Base-by-base conservation (phyloP, 2,797 vertebrate genomes). In the Leptodactylus fallax region DNA sequence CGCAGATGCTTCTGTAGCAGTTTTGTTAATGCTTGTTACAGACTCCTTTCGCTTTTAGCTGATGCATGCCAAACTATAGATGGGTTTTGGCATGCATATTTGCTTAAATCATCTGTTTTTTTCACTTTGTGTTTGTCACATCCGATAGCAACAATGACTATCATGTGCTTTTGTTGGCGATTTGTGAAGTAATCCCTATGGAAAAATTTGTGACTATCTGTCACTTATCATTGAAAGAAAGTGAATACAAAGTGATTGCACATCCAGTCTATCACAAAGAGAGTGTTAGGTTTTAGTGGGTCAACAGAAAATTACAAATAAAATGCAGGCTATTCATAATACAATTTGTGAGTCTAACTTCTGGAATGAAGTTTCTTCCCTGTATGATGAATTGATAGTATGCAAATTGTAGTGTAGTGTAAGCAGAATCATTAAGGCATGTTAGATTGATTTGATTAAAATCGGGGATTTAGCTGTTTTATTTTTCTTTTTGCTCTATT, bases 401-500 rank as follows among this genome's bases (percentile, higher is more conserved):
- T 36, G 36, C 36, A 1, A 36, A 36, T 36, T 36, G 36, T 36
- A 36, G 36, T 36, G 36, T 36, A 36, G 36, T 56, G 21, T 78
- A 61, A 78, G 56, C 72, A 79, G 10, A 56, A 79, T 47, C 55
- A 55, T 61, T 36, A 27, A 47, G 9, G 17, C 16, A 27, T 36
- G 4, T 56, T 21, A 49, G 6, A 11, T 25, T 61, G 6, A 74
- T 14, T n/a, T 85, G 51, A 85, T 23, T 51, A 16, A 47, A 72
- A 36, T 47, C 27, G 23, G 19, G 14, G 7, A 72, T 80, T 58
- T 7, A 72, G 16, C 25, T 36, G 36, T 36, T 36, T 69, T 65
- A 65, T n/a, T 91, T 90, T 89, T 87, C 47, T 90, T 90, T 87
- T 69, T n/a, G n/a, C 36, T 61, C 79, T 91, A 86, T 36, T 72